These are phyloP conservation scores for Sinopyrophorus schimmeli DNA, from an alignment of 2,888 invertebrate species.

Conservation along the genomic window DNA sequence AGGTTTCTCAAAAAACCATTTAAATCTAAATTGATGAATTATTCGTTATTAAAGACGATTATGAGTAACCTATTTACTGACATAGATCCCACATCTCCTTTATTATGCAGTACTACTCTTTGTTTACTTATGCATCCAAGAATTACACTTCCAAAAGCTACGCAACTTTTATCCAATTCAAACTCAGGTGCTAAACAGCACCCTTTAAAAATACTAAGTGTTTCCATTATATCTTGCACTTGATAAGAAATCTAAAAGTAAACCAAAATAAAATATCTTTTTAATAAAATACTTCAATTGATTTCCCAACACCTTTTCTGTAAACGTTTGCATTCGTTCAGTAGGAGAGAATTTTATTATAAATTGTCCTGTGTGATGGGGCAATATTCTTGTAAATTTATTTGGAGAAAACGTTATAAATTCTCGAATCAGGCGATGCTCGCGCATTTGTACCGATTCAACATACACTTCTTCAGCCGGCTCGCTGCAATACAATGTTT, in stretches of 20 bases:
- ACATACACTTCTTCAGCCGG: constrained; percentile 7
- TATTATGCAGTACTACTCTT: constrained; percentile 58
- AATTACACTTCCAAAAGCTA: constrained; percentile 61
- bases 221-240: constrained; percentile 56
- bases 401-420: constrained; percentile 47
- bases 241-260: constrained; percentile 56
- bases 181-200: constrained; percentile 59
- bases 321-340: constrained; percentile 47
- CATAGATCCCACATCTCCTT: constrained; percentile 61
- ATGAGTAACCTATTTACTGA: constrained; percentile 44
- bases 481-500: constrained; percentile 3
- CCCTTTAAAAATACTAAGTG: constrained; percentile 59
- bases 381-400: constrained; percentile 42
- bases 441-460: constrained; percentile 33
- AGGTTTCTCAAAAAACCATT: constrained; percentile 57
- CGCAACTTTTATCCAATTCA: constrained; percentile 54
- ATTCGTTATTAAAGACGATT: no score
- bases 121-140: constrained; percentile 54
- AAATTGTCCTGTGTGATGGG: constrained; percentile 49
- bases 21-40: constrained; percentile 58
- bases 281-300: background rate
- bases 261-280: background rate
- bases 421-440: constrained; percentile 34
- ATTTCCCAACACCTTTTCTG: constrained; percentile 47
- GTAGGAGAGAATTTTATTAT: constrained; percentile 50